These are phyloP conservation scores for Adoxophyes honmai DNA, from an alignment of 1,140 invertebrate species.

Conservation along the genomic window DNA sequence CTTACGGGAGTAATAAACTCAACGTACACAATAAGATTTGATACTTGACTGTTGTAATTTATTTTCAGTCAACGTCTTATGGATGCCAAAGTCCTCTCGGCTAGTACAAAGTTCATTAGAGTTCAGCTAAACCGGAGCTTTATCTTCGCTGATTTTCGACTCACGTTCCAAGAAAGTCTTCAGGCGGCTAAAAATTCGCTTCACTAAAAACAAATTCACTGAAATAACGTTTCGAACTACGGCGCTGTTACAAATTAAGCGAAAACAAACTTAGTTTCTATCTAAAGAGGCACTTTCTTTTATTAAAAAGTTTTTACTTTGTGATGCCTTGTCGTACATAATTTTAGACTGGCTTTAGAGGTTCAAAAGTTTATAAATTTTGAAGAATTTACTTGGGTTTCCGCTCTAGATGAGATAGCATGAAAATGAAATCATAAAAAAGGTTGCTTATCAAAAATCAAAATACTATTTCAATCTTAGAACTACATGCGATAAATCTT, in stretches of 20 bases:
- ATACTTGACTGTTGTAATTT: too few relatives aligned
- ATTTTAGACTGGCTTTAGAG: not conserved
- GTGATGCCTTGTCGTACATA: constrained; percentile 1
- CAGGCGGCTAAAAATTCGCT: constrained; percentile 36
- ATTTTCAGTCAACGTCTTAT: too few relatives aligned
- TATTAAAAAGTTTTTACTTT: constrained; percentile 7
- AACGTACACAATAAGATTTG: too few relatives aligned
- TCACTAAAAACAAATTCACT: not conserved
- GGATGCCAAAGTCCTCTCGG: not conserved
- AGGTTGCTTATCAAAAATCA: too few relatives aligned
- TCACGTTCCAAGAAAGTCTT: constrained; percentile 32
- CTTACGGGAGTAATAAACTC: too few relatives aligned
- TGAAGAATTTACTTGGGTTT: not conserved
- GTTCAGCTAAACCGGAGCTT: not conserved
- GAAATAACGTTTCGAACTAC: constrained; percentile 5
- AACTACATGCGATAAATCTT: too few relatives aligned
- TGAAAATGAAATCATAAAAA: not conserved
- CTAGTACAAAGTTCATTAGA: constrained; percentile 1
- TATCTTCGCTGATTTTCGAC: constrained; percentile 33
- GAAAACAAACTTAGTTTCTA: constrained; percentile 9
- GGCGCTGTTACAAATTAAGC: not conserved
- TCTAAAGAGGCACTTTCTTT: constrained; percentile 9
- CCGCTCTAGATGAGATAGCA: not conserved
- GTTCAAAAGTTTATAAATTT: not conserved
- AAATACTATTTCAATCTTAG: not conserved